Conservation (phyloP, 2,888 invertebrate species). For the Cactoblastis cactorum region DNA sequence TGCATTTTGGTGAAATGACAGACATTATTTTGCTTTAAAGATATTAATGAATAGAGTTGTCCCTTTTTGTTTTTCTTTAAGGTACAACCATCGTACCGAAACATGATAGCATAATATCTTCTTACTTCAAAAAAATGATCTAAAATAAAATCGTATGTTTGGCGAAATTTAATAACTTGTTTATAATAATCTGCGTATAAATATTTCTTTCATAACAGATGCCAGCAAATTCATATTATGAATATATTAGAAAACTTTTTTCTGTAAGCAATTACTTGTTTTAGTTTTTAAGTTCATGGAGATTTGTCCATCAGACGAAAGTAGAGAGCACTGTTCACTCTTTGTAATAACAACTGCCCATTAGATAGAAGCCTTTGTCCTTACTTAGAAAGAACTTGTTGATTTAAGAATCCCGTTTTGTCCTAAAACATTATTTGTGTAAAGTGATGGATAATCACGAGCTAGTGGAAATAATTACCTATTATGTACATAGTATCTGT, state of each 20-base stretch:
- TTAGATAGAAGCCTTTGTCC: constrained; percentile 51
- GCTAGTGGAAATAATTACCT: neutral
- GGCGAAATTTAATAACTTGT: too few species aligned
- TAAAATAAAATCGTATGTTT: too few species aligned
- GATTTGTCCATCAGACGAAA: constrained; percentile 15
- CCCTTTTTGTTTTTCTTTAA: too few species aligned
- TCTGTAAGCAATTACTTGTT: neutral
- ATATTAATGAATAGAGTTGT: too few species aligned
- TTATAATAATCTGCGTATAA: too few species aligned
- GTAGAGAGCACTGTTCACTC: constrained; percentile 25
- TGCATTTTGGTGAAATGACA: neutral
- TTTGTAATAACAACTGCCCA: constrained; percentile 62
- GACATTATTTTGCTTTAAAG: neutral
- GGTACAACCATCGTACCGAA: too few species aligned
- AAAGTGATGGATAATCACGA: neutral
- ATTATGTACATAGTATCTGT: too few species aligned
- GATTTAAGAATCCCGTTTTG: constrained; percentile 45
- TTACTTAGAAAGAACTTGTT: constrained; percentile 49
- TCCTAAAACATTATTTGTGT: constrained; percentile 25
- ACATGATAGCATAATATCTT: too few species aligned
- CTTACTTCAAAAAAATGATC: too few species aligned
- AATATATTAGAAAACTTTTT: too few species aligned
- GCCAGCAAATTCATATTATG: neutral
- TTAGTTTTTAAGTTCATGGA: neutral
- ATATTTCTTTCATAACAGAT: too few species aligned